A percentile compares a stretch with the other conserved stretches of the same genome.
Evolutionary conservation across 1,140 invertebrate genomes (phyloP).

Genomic region (Brachionus rubens): DNA sequence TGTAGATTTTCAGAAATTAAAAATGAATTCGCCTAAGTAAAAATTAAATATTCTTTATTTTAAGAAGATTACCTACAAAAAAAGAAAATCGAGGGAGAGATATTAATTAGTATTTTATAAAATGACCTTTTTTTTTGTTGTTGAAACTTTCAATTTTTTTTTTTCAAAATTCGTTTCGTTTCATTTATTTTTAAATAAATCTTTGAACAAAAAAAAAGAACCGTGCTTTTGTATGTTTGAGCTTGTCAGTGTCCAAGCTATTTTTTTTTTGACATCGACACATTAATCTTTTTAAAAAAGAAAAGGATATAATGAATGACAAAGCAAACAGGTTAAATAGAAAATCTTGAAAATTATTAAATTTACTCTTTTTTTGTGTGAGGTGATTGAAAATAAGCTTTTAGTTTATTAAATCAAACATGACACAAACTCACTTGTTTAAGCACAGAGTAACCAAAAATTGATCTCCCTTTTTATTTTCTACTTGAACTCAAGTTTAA

Average conservation of each 20-base stretch:
- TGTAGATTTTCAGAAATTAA: too few relatives aligned
- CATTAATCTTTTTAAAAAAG: constrained; percentile 40
- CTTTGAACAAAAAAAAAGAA: constrained; percentile 11
- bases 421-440: background rate
- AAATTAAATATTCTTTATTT: too few relatives aligned
- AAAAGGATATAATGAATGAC: background rate
- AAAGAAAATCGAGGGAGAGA: too few relatives aligned
- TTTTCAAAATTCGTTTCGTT: constrained; percentile 10
- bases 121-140: constrained; percentile 15
- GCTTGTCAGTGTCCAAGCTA: constrained; percentile 9
- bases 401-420: too few relatives aligned
- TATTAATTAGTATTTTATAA: background rate
- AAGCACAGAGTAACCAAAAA: too few relatives aligned
- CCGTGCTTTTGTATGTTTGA: background rate
- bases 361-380: too few relatives aligned
- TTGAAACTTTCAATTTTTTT: background rate
- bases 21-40: too few relatives aligned
- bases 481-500: background rate
- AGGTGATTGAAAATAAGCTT: too few relatives aligned
- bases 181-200: constrained; percentile 21
- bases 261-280: constrained; percentile 9
- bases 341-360: constrained; percentile 1
- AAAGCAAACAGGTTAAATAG: background rate
- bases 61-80: too few relatives aligned
- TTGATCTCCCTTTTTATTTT: too few relatives aligned